Percentiles rank a stretch among this genome's conserved stretches.
Evolutionary conservation across 2,797 vertebrate species (phyloP).

Genomic region (Linurgus olivaceus): DNA sequence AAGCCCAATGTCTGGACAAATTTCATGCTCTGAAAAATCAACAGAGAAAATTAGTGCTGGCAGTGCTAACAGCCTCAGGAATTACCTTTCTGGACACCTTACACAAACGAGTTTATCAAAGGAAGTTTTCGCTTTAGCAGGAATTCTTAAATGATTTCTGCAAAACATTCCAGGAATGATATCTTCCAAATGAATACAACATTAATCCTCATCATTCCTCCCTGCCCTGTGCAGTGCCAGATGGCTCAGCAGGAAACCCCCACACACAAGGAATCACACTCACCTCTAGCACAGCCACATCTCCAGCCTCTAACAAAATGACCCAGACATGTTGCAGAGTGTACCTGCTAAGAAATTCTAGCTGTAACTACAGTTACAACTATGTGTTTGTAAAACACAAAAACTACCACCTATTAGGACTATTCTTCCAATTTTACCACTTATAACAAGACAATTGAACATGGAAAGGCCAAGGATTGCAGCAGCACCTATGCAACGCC

Average conservation of each 20-base stretch:
- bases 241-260: background rate
- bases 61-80: background rate
- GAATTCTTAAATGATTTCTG: background rate
- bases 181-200: background rate
- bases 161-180: background rate
- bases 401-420: background rate
- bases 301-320: background rate
- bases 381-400: background rate
- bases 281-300: fast-evolving
- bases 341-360: background rate
- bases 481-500: background rate
- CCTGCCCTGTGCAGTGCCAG: background rate
- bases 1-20: background rate
- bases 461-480: background rate
- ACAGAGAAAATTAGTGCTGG: background rate
- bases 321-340: background rate
- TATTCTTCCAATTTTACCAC: background rate
- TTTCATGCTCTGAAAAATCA: background rate
- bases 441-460: background rate
- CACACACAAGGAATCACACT: background rate
- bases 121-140: background rate
- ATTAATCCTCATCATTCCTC: background rate
- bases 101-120: background rate
- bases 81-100: background rate
- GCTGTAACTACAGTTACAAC: background rate